Evolutionary conservation across 2,888 invertebrate species (phyloP).

Genomic region (Arge pagana): DNA sequence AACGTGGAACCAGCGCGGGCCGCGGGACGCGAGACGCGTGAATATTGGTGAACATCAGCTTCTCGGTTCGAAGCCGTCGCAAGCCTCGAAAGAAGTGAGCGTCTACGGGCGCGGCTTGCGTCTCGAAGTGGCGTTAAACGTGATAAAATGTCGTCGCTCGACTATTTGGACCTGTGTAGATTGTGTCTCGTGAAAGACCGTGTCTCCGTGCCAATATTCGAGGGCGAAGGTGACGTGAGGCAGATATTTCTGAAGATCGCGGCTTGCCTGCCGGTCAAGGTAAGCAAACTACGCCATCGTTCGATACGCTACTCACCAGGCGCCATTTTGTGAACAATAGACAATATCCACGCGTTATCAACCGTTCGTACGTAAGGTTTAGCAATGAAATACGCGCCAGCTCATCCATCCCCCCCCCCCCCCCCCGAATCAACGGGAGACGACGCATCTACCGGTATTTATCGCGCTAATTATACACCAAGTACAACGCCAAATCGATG

Average conservation of each 20-base stretch:
- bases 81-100: too few species aligned
- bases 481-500: conserved; percentile 10
- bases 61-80: too few species aligned
- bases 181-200: conserved; percentile 60
- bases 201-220: conserved; percentile 73
- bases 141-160: conserved; percentile 54
- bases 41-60: too few species aligned
- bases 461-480: neutral
- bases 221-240: conserved; percentile 67
- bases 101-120: conserved; percentile 52
- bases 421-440: too few species aligned
- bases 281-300: conserved; percentile 57
- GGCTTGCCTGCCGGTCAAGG: conserved; percentile 76
- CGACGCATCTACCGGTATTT: too few species aligned
- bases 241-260: conserved; percentile 72
- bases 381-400: too few species aligned
- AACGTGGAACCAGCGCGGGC: too few species aligned
- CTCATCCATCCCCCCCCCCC: too few species aligned
- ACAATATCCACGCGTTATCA: too few species aligned
- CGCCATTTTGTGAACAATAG: conserved; percentile 53
- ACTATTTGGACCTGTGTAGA: conserved; percentile 56
- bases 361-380: too few species aligned
- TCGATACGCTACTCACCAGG: conserved; percentile 22
- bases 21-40: too few species aligned
- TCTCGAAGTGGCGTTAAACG: conserved; percentile 49